A percentile compares a stretch with the other conserved stretches of the same genome.
phyloP scores from a whole-genome alignment of 2,113 vertebrate species.

The Mohoua ochrocephala region DNA sequence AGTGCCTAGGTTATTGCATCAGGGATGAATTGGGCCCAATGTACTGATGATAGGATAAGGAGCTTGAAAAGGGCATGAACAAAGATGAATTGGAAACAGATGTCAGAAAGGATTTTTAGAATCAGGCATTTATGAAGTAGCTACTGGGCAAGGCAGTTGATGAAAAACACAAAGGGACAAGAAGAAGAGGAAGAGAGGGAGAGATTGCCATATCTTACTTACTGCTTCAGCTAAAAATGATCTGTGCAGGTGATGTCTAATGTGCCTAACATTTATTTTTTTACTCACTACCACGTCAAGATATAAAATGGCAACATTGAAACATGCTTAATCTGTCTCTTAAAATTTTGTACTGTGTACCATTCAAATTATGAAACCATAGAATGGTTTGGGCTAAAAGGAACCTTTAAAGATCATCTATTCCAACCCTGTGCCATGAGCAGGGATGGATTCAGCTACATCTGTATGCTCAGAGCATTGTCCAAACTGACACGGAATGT shows the following conservation, averaged over 20 bases:
- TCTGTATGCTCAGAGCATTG: neutral
- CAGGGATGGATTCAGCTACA: neutral
- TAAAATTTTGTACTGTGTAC: neutral
- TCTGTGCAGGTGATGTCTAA: neutral
- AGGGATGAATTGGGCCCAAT: neutral
- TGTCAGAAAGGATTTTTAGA: conserved; percentile 23
- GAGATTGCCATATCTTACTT: neutral
- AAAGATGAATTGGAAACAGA: conserved; percentile 11
- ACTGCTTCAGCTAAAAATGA: neutral
- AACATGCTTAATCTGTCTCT: neutral
- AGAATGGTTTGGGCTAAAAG: neutral
- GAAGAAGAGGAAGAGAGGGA: neutral
- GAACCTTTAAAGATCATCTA: neutral
- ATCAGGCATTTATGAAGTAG: neutral
- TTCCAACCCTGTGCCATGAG: rapidly evolving
- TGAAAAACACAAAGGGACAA: neutral
- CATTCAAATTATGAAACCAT: neutral
- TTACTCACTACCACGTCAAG: neutral
- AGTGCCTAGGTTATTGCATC: neutral
- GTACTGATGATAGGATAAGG: neutral
- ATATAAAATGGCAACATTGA: neutral
- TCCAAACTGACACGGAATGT: neutral
- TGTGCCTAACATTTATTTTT: neutral
- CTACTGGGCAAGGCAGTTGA: neutral
- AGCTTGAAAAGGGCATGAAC: neutral